Evolutionary conservation across 2,888 invertebrate species (phyloP), one percentile per base, ranked within the genome.

Genomic region (Nudaria mundana): DNA sequence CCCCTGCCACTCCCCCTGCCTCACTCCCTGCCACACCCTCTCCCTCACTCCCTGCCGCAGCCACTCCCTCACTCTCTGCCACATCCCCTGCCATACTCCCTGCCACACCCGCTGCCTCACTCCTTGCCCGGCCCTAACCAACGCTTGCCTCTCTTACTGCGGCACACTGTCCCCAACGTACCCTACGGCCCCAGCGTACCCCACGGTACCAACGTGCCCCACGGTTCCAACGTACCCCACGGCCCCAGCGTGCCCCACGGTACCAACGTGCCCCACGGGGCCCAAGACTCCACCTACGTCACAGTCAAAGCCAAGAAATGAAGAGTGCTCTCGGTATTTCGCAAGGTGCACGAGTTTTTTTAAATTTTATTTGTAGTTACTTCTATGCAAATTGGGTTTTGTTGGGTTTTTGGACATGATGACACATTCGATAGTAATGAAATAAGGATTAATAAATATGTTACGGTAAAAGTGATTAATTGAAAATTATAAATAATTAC

Each of bases 281-380:
- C 26, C 44, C 42, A 66, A 28, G 81, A 81, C 47, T 81, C 81
- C 3, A 66, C 75, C 7, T 83, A 84, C 60, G 83, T 84, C 13
- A 81, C 83, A 30, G 67, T 81, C 11, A 79, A 80, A 46, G 74
- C 78, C 46, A 81, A 81, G 62, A 81, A 84, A 77, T 84, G 79
- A 82, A 76, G 66, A 71, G 71, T 76, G 72, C 75, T 82, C 59
- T 81, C 82, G 85, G 84, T 85, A 81, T 84, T 84, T 82, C 86
- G 81, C 72, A 85, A 81, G 69, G 82, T 85, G 82, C 82, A 82
- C 61, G 82, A 85, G 67, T 75, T 73, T 58, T 84, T 48, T 44
- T 52, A 48, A 48, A 0, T 44, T 40, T 32, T 2, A 2, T 20
- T 3, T 5, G n/a, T n/a, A n/a, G n/a, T 5, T 20, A 3, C 20